Conservation (phyloP, 2,888 invertebrate genomes). For the Archips crataeganus region DNA sequence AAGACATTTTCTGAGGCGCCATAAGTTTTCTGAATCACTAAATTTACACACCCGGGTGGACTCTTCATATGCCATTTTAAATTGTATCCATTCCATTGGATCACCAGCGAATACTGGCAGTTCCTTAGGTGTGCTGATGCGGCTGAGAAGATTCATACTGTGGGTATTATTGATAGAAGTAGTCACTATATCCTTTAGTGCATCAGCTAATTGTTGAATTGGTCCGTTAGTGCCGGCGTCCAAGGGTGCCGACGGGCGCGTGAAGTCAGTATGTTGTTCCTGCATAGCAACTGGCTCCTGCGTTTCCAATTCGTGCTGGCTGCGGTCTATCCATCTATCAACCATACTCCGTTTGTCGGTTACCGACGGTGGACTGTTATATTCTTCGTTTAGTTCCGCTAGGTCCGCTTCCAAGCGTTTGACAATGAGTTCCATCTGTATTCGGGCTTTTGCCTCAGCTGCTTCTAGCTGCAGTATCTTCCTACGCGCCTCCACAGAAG, state of each 20-base stretch:
- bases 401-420: too few relatives aligned
- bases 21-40: too few relatives aligned
- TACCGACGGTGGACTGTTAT: too few relatives aligned
- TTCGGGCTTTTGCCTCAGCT: too few relatives aligned
- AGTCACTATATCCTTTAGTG: conserved; percentile 42
- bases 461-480: too few relatives aligned
- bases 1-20: too few relatives aligned
- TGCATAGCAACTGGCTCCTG: background rate
- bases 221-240: conserved; percentile 13
- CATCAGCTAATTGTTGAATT: conserved; percentile 40
- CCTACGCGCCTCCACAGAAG: too few relatives aligned
- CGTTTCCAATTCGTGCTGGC: too few relatives aligned
- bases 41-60: conserved; percentile 47
- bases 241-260: conserved; percentile 7
- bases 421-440: too few relatives aligned
- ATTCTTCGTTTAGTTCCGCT: too few relatives aligned
- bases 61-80: conserved; percentile 48
- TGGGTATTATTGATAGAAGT: background rate
- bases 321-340: too few relatives aligned
- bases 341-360: too few relatives aligned
- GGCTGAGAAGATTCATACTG: conserved; percentile 38
- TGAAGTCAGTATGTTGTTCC: background rate
- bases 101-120: conserved; percentile 47
- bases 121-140: conserved; percentile 45
- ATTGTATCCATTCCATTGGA: conserved; percentile 49